Evolutionary conservation across 1,140 invertebrate genomes (phyloP).

Genomic region (Euglossa dilemma): DNA sequence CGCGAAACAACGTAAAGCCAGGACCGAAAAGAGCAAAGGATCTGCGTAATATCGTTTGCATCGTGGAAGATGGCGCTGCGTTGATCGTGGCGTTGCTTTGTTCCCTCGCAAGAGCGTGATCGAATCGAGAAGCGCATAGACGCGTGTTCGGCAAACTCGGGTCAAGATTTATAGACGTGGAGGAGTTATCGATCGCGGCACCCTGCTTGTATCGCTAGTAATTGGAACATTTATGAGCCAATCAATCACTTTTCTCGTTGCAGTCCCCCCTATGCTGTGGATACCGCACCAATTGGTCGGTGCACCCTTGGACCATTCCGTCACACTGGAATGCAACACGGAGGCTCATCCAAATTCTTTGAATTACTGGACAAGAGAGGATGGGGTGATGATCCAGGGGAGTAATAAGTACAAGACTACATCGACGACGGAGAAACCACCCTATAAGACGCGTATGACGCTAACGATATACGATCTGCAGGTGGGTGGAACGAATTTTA

Average conservation of each 20-base stretch:
- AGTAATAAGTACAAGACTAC: conserved; percentile 89
- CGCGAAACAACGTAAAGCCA: too few relatives aligned
- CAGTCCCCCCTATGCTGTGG: conserved; percentile 95
- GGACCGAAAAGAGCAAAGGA: not conserved
- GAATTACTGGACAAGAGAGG: conserved; percentile 95
- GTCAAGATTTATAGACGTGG: conserved; percentile 74
- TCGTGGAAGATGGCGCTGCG: not conserved
- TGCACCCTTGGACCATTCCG: conserved; percentile 89
- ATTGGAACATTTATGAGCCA: conserved; percentile 80
- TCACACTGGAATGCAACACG: conserved; percentile 93
- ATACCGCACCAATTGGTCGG: conserved; percentile 95
- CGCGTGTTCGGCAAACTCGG: conserved; percentile 10
- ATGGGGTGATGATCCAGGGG: conserved; percentile 94
- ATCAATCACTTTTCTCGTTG: conserved; percentile 80
- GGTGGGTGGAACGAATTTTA: conserved; percentile 70
- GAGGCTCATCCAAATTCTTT: conserved; percentile 95
- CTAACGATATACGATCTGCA: conserved; percentile 89
- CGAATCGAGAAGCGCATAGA: not conserved
- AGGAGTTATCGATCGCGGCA: conserved; percentile 69
- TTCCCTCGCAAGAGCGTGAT: conserved; percentile 1
- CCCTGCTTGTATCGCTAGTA: conserved; percentile 72
- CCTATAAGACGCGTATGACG: conserved; percentile 93
- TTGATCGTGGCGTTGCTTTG: not conserved
- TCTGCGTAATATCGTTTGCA: not conserved
- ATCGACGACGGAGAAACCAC: conserved; percentile 81